phyloP scores from a whole-genome alignment of 2,888 invertebrate genomes.

The Tolmerus cingulatus region DNA sequence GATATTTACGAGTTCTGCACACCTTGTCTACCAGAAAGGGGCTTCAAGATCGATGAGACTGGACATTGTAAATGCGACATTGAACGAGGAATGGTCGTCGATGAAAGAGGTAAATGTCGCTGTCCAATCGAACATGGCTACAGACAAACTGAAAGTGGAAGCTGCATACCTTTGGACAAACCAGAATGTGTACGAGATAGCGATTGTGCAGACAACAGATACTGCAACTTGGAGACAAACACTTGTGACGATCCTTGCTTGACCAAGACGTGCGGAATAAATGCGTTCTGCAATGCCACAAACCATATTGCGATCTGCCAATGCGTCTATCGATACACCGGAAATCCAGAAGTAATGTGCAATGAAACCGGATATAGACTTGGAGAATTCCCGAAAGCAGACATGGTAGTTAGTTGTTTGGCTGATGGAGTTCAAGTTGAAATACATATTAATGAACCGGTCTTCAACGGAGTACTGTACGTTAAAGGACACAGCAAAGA shows the following conservation, averaged over 20 bases:
- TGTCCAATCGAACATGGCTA: conserved; percentile 77
- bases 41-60: conserved; percentile 76
- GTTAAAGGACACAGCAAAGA: conserved; percentile 95
- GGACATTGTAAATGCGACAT: conserved; percentile 85
- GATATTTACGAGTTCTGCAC: conserved; percentile 81
- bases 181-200: conserved; percentile 74
- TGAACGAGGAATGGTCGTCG: conserved; percentile 79
- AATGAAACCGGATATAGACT: conserved; percentile 65
- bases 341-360: conserved; percentile 79
- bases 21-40: conserved; percentile 75
- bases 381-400: conserved; percentile 85
- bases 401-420: conserved; percentile 87
- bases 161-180: conserved; percentile 66
- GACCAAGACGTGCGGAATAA: conserved; percentile 75
- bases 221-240: conserved; percentile 74
- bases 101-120: conserved; percentile 79
- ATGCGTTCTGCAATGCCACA: conserved; percentile 79
- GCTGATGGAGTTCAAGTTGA: conserved; percentile 91
- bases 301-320: conserved; percentile 80
- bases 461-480: conserved; percentile 89
- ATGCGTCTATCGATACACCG: conserved; percentile 78
- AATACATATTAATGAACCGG: conserved; percentile 74
- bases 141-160: conserved; percentile 68
- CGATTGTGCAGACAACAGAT: conserved; percentile 79
- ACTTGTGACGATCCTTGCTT: conserved; percentile 83